Evolutionary conservation across 1,140 invertebrate genomes (phyloP), one percentile per base, ranked within the genome.

Genomic region (Ericerus pela): DNA sequence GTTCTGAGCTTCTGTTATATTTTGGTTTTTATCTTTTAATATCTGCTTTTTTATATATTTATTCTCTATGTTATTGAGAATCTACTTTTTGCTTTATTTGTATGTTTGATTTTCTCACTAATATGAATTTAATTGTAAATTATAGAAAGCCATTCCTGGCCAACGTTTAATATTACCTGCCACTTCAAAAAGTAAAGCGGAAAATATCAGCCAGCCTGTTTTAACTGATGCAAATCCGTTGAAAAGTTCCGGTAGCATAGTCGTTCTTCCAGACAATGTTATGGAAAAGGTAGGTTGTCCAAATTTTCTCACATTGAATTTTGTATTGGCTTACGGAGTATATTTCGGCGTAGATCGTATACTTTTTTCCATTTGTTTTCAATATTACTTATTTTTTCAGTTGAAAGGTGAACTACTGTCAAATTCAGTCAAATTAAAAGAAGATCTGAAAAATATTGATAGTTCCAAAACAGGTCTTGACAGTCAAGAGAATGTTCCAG

Each of bases 321-420:
- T n/a, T n/a, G n/a, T n/a, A n/a, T n/a, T n/a, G n/a, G n/a, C n/a
- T n/a, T n/a, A n/a, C n/a, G n/a, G n/a, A n/a, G n/a, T n/a, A n/a
- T n/a, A n/a, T n/a, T n/a, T n/a, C n/a, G n/a, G n/a, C n/a, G n/a
- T n/a, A n/a, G n/a, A n/a, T n/a, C n/a, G n/a, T n/a, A n/a, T n/a
- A n/a, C n/a, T n/a, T n/a, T n/a, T n/a, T n/a, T n/a, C n/a, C n/a
- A 47, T 20, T 47, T 16, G n/a, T 41, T 4, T 16, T 22, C 16
- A 47, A 20, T 47, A 26, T n/a, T 18, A 16, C 31, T 27, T 12
- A 26, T 16, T 26, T 55, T 55, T 54, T 30, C 24, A 55, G 37
- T 26, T 33, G 20, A n/a, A 33, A 28, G 14, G 37, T 29, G 53
- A 47, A 53, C 16, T 31, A 12, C 8, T 27, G 27, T 16, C 41